These are phyloP conservation scores for Belgica antarctica DNA, from an alignment of 2,888 invertebrate species.

Conservation along the genomic window DNA sequence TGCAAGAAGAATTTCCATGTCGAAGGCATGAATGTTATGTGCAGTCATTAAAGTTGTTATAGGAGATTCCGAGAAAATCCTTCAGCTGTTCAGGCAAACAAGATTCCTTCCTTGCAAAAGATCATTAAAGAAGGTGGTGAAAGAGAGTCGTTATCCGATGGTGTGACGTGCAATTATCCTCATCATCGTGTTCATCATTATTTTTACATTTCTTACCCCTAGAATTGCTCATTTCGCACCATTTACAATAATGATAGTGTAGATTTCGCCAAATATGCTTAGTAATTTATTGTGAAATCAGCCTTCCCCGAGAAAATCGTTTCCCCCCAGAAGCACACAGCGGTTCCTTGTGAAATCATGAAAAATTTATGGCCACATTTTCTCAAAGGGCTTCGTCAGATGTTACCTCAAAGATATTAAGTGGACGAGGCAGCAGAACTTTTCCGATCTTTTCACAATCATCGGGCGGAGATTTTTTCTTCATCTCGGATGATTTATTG, in stretches of 20 bases:
- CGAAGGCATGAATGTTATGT: too few relatives aligned
- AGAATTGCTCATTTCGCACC: constrained; percentile 3
- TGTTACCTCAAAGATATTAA: constrained; percentile 28
- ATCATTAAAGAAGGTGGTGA: too few relatives aligned
- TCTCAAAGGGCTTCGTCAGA: constrained; percentile 2
- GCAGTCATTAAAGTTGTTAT: too few relatives aligned
- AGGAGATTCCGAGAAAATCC: too few relatives aligned
- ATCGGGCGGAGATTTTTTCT: constrained; percentile 11
- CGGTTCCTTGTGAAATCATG: constrained; percentile 1
- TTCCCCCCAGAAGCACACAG: not conserved
- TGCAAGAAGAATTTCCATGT: too few relatives aligned
- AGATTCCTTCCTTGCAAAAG: too few relatives aligned
- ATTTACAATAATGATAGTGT: constrained; percentile 21
- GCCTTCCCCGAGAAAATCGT: not conserved
- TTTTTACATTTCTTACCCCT: not conserved
- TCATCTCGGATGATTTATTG: constrained; percentile 41
- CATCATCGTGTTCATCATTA: constrained; percentile 25
- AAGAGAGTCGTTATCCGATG: too few relatives aligned
- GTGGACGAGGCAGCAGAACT: constrained; percentile 16
- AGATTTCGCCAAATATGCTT: constrained; percentile 33
- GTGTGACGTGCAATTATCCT: too few relatives aligned
- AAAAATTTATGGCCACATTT: constrained; percentile 31
- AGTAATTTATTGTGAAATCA: constrained; percentile 22
- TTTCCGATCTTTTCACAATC: constrained; percentile 28
- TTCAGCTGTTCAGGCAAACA: too few relatives aligned